Evolutionary conservation across 2,888 invertebrate species (phyloP), one percentile per base, ranked within the genome.

Genomic region (Fragum whitleyi): DNA sequence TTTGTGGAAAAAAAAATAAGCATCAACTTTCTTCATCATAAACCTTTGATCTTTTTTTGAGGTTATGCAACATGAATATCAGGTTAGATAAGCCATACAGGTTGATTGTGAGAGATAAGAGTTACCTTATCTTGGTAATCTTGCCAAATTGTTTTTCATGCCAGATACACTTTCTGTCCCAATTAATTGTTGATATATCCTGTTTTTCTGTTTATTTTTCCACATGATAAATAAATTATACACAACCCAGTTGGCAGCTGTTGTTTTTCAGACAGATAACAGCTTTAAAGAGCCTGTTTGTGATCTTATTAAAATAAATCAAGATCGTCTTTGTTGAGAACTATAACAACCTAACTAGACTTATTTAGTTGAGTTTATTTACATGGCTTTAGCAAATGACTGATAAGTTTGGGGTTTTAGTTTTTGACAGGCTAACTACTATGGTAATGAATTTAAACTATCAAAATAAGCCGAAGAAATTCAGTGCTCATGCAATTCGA

Each of bases 81-180:
- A 14, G n/a, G 47, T 47, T 47, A 47, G 47, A 47, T 47, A 47
- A 47, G 19, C 47, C 47, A 9, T 47, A n/a, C 47, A 19, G 19
- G n/a, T 47, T 47, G n/a, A 47, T 47, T 47, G 47, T 47, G 47
- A 14, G n/a, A 57, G 57, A 57, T 57, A 57, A 57, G 57, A 57
- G 23, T 57, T 57, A 23, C 23, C 23, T 57, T 57, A 57, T 57
- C 57, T 57, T 57, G 2, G 57, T 14, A 57, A 57, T 57, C 57
- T 21, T 57, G 57, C 57, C 57, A 57, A 26, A 26, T 51, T 51
- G 3, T 14, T 21, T 51, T 51, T 51, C n/a, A 21, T n/a, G 28
- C 57, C 57, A 57, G 57, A 57, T 57, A 57, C 57, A 23, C 57
- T 57, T 57, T 57, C 57, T 57, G 26, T 57, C 57, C 57, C 16